Evolutionary conservation across 2,888 invertebrate species (phyloP), one percentile per base, ranked within the genome.

Genomic region (Clostera curtula): DNA sequence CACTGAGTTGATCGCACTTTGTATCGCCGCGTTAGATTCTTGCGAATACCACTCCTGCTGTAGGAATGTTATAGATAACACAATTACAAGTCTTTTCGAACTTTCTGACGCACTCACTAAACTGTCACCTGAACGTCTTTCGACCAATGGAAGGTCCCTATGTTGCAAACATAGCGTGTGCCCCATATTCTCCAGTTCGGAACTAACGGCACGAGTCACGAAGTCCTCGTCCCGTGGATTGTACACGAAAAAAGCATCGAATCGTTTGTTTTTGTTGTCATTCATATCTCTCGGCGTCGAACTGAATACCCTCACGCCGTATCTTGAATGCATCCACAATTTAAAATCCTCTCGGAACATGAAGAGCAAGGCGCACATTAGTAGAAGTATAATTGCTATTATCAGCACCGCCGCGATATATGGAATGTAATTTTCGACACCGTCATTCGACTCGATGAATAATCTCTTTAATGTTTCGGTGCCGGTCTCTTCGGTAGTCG

Each of bases 161-260:
- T 75, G 93, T 86, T 75, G 90, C 43, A 91, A 77, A 57, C 90
- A 90, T 35, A 95, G 80, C 37, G 77, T 73, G 43, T 82, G 83
- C 34, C 85, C 85, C 40, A 69, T 67, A 56, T 90, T 91, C 70
- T 94, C 93, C 38, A 95, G 70, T 58, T 92, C 92, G 53, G 67
- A 90, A 80, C 79, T 93, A 56, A 84, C 90, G 70, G 83, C 90
- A 71, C 75, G 88, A 67, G 69, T 90, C 84, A 88, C 87, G 57
- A 85, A 90, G 85, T 83, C 90, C 72, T 85, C 92, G 86, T 95
- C 94, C 48, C 91, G 88, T 47, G 89, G 89, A 68, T 92, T 92
- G 83, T 95, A 96, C 38, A 93, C 90, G 63, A 96, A 88, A 79
- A 95, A 96, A 33, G 93, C 94, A 68, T 96, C 95, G 73, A 92